Base-by-base conservation (phyloP, 1,140 invertebrate genomes). In the Spodoptera frugiperda region DNA sequence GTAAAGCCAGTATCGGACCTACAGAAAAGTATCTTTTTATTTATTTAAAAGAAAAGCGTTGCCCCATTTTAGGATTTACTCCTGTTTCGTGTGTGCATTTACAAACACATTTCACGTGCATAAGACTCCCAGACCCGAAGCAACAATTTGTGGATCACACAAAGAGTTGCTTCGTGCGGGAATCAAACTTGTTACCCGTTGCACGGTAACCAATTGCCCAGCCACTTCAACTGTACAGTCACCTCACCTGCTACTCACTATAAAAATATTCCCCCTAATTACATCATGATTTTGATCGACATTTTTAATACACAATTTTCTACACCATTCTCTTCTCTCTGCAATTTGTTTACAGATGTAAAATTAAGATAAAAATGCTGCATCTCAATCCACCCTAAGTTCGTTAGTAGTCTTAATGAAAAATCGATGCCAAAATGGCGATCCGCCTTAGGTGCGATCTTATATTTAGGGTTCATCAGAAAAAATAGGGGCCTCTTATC, bases 401-500 rank as follows among this genome's bases (percentile, higher is more conserved):
- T 76, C 61, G 51, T 76, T 76, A 76, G 61, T 76, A 59, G 67
- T 54, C 63, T 76, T 76, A 76, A 76, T 76, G 74, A 76, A 76
- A 76, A 76, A 76, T 76, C 74, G 61, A 76, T 76, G 51, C 11
- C 30, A 73, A 73, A 61, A 73, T 73, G 71, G 71, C 61, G 49
- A 48, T 39, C 25, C 33, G 61, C 63, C 61, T 67, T 39, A 76
- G 63, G 61, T 76, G 74, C 39, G 61, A 76, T 76, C 39, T 48
- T 73, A 46, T 53, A 46, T 71, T 76, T 67, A 76, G 74, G 61
- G 51, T 67, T 48, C 74, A 33, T 8, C 30, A 33, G 49, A 46
- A 21, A 74, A 25, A 49, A 46, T 44, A 15, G 59, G 59, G 59
- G 59, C 17, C 33, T 9, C 15, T 49, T 67, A 67, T 67, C 44